These are phyloP conservation scores for Smittia sp. DNA, from an alignment of 2,888 invertebrate species.

Conservation along the genomic window DNA sequence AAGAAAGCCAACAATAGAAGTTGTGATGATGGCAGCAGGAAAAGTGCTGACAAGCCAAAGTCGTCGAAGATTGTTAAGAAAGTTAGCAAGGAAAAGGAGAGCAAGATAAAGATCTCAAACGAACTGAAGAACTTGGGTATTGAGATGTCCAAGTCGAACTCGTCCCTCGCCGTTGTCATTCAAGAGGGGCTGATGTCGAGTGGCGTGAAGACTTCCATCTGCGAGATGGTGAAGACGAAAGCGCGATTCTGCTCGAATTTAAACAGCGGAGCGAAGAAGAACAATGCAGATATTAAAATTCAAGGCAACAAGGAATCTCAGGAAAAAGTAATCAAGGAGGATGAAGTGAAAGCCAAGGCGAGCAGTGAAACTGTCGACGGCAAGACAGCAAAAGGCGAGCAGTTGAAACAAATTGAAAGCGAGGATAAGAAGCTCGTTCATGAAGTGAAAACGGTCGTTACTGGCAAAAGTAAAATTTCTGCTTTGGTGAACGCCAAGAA, in stretches of 20 bases:
- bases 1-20: conserved; percentile 5
- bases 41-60: conserved; percentile 32
- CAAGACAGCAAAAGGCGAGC: neutral
- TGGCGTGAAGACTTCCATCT: conserved; percentile 49
- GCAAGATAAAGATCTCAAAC: conserved; percentile 33
- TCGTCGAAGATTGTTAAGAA: conserved; percentile 8
- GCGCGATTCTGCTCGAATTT: conserved; percentile 45
- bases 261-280: neutral
- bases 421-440: neutral
- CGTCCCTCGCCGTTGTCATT: neutral
- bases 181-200: conserved; percentile 9
- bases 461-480: neutral
- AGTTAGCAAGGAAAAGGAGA: neutral
- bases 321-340: neutral
- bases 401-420: neutral
- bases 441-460: neutral
- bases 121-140: conserved; percentile 39
- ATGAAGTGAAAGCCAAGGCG: neutral
- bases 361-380: neutral
- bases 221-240: conserved; percentile 54
- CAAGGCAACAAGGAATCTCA: neutral
- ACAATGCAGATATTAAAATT: neutral
- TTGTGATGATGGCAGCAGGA: neutral
- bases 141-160: conserved; percentile 25
- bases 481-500: neutral